A percentile compares a stretch with the other conserved stretches of the same genome.
Evolutionary conservation across 2,113 vertebrate species (phyloP).

Genomic region (Rhinolophus ferrumequinum): DNA sequence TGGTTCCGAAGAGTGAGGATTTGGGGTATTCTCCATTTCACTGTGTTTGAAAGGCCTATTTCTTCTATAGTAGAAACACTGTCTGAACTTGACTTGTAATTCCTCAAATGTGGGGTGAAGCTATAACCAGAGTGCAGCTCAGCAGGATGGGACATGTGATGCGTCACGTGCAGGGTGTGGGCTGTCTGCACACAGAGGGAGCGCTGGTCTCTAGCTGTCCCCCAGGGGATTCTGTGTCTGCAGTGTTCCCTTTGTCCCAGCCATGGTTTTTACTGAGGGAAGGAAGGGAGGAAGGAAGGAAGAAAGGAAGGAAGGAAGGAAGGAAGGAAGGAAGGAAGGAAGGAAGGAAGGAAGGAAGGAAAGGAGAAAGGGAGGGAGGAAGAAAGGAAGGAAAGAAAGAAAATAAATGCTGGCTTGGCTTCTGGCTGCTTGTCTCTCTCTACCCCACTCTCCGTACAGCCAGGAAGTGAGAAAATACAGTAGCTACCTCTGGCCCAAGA

Average conservation of each 20-base stretch:
- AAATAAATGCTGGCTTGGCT: not conserved
- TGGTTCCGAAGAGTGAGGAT: not conserved
- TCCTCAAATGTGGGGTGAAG: not conserved
- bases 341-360: not conserved
- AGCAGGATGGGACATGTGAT: not conserved
- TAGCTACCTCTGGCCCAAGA: not conserved
- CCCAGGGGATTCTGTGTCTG: not conserved
- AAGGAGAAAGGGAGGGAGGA: too few relatives aligned
- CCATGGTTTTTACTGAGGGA: not conserved
- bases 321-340: too few relatives aligned
- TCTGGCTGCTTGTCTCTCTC: not conserved
- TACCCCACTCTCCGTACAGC: not conserved
- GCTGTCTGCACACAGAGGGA: fast-evolving
- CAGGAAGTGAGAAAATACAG: not conserved
- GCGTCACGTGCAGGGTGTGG: too few relatives aligned
- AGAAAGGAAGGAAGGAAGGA: not conserved
- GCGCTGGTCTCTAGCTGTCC: not conserved
- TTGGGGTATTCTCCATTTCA: not conserved
- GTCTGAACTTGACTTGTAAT: not conserved
- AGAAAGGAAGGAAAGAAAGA: too few relatives aligned
- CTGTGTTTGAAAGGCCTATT: not conserved
- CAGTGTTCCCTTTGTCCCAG: not conserved
- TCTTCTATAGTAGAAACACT: not conserved
- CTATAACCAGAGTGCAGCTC: not conserved
- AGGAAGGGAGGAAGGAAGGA: too few relatives aligned